phyloP scores from a whole-genome alignment of 2,113 vertebrate species.

The Lampris incognitus region DNA sequence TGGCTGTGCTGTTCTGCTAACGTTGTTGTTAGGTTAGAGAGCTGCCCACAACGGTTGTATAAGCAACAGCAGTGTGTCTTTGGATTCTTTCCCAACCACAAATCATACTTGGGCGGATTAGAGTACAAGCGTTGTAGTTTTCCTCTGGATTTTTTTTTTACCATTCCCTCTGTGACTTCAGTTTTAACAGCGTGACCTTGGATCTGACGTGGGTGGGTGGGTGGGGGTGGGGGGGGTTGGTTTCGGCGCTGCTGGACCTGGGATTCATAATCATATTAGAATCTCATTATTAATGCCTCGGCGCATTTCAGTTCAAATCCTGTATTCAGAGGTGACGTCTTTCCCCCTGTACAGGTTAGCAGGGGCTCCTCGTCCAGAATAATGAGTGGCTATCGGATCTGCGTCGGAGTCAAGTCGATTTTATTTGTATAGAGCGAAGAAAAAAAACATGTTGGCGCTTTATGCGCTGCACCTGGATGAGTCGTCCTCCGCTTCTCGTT shows the following conservation, averaged over 20 bases:
- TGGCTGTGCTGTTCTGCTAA: slow-evolving; percentile 20
- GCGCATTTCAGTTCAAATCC: not conserved
- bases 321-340: not conserved
- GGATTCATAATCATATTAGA: not conserved
- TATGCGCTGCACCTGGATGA: too few relatives aligned
- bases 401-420: not conserved
- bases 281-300: not conserved
- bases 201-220: not conserved
- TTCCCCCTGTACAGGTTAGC: slow-evolving; percentile 1
- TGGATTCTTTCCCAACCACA: slow-evolving; percentile 1
- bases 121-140: slow-evolving; percentile 11
- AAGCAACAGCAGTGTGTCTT: slow-evolving; percentile 10
- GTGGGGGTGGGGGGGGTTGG: not conserved
- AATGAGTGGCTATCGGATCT: slow-evolving; percentile 2
- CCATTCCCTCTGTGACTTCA: slow-evolving; percentile 9
- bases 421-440: too few relatives aligned
- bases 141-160: slow-evolving; percentile 31
- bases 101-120: slow-evolving; percentile 7
- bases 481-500: not conserved
- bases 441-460: too few relatives aligned
- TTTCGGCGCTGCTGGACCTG: not conserved
- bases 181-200: slow-evolving; percentile 46
- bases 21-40: slow-evolving; percentile 13
- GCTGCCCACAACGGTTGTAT: not conserved
- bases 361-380: slow-evolving; percentile 4